Base-by-base conservation (phyloP, 2,113 vertebrate species). In the Puffinus mauretanicus region DNA sequence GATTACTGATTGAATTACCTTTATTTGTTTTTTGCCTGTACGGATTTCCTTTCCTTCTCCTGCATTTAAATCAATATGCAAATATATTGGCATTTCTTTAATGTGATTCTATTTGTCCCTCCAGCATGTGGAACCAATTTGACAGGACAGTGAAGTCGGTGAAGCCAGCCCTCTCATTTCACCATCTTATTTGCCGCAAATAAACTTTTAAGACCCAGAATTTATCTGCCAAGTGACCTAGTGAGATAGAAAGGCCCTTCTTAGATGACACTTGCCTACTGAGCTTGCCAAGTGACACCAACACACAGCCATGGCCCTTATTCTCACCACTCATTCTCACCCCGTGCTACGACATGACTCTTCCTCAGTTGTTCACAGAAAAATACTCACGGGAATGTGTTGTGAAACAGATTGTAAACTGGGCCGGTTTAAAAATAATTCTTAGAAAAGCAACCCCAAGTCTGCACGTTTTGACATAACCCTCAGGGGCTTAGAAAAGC, bases 401-500 rank as follows among this genome's bases (percentile, higher is more conserved):
- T 62, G 51, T 58, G 72, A 66, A 94, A 88, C 36, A 86, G 86
- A 54, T 1, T 95, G 76, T 0, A 0, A 92, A 64, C 32, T 55
- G 17, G 86, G 38, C 13, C 7, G 60, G 51, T 72, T 26, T 94
- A 86, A 96, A 97, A 93, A 92, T 83, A 94, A 72, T 52, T 57
- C 61, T 40, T 30, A 64, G 60, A 76, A 80, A 69, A 80, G 7
- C 16, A 85, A 44, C 0, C 5, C 11, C 46, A 77, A 70, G 27
- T 36, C 36, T 81, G 83, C 64, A 38, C 27, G 62, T 86, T 94
- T 73, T 81, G 60, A 86, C 51, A 83, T 51, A 78, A 66, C 34
- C 40, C 72, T 54, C 60, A 32, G 86, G 55, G 86, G 13, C n/a
- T 78, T 67, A 54, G 76, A 78, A 84, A 86, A 92, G 30, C 80